Conservation (phyloP, 2,797 vertebrate genomes). For the Steatocranus sp. region DNA sequence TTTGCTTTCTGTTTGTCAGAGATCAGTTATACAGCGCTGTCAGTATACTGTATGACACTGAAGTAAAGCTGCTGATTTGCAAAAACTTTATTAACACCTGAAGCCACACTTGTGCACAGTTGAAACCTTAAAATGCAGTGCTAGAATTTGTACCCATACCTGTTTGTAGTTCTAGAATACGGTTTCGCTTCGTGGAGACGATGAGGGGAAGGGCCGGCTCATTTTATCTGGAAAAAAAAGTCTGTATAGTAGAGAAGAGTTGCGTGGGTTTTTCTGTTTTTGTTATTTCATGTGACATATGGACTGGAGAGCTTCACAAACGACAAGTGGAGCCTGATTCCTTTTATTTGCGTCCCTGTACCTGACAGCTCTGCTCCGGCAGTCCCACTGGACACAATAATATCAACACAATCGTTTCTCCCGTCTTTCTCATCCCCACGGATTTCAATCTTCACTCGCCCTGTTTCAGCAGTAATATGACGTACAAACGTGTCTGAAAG, state of each 20-base stretch:
- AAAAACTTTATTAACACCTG: conserved; percentile 79
- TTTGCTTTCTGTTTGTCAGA: conserved; percentile 79
- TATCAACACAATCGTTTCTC: background rate
- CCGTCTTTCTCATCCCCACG: conserved; percentile 34
- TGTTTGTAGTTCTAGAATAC: conserved; percentile 41
- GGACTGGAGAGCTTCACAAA: conserved; percentile 20
- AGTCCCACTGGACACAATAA: conserved; percentile 6
- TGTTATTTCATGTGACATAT: background rate
- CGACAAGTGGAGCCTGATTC: conserved; percentile 11
- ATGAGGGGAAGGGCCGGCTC: background rate
- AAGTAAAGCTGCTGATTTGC: conserved; percentile 88
- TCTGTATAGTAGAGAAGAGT: conserved; percentile 13
- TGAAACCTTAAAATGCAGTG: conserved; percentile 52
- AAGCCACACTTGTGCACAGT: conserved; percentile 62
- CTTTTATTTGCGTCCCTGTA: background rate
- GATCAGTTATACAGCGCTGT: conserved; percentile 76
- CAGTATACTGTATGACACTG: conserved; percentile 81
- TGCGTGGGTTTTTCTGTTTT: background rate
- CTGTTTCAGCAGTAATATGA: conserved; percentile 26
- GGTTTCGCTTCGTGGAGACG: conserved; percentile 7
- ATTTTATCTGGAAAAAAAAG: conserved; percentile 18
- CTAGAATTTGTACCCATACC: conserved; percentile 49
- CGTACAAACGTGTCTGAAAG: conserved; percentile 46
- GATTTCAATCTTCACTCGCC: conserved; percentile 16
- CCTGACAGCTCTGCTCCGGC: background rate